These are phyloP conservation scores for Brachionus manjavacas DNA, from an alignment of 1,140 invertebrate genomes.

Conservation along the genomic window DNA sequence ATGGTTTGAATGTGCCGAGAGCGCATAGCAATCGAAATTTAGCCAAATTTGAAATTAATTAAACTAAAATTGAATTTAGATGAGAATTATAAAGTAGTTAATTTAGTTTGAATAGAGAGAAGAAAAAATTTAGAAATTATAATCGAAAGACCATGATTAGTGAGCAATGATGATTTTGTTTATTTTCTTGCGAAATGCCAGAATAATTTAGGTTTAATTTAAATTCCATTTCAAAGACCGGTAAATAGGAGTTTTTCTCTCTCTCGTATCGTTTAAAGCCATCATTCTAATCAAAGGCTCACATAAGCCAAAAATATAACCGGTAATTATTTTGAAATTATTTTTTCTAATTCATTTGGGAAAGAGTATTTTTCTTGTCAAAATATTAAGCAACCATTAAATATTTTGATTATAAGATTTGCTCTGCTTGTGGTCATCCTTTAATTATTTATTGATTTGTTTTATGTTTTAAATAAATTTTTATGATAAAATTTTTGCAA, in stretches of 20 bases:
- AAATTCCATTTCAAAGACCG: constrained; percentile 23
- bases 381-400: neutral
- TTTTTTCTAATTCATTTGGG: constrained; percentile 11
- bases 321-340: constrained; percentile 13
- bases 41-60: neutral
- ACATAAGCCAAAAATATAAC: neutral
- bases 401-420: neutral
- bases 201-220: constrained; percentile 14
- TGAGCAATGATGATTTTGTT: neutral
- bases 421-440: neutral
- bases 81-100: neutral
- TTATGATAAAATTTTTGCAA: too few relatives aligned
- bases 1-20: neutral
- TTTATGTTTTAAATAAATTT: neutral
- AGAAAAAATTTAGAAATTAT: neutral
- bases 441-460: neutral
- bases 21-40: neutral
- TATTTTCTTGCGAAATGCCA: neutral
- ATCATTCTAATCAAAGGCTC: neutral
- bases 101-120: neutral
- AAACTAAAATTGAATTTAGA: neutral
- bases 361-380: constrained; percentile 6
- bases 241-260: neutral
- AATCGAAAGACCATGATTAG: neutral
- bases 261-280: neutral